Conservation (phyloP, 2,113 vertebrate genomes). For the Elgaria multicarinata region DNA sequence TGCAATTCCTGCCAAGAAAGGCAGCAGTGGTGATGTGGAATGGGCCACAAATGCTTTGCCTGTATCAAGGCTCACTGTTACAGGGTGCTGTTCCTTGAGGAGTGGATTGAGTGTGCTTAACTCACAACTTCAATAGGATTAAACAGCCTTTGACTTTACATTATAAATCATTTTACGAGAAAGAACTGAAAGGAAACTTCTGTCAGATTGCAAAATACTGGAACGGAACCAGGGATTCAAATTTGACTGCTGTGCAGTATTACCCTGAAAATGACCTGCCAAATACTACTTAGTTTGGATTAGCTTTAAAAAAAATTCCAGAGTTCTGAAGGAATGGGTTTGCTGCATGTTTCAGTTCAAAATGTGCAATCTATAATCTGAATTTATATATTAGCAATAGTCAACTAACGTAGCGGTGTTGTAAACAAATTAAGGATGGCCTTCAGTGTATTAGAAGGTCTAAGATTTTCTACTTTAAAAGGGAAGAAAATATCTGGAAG, state of each 20-base stretch:
- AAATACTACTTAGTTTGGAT: conserved; percentile 24
- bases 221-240: conserved; percentile 1
- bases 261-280: conserved; percentile 15
- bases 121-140: background rate
- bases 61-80: background rate
- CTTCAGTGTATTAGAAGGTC: background rate
- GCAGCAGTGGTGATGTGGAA: background rate
- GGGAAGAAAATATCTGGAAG: conserved; percentile 13
- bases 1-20: background rate
- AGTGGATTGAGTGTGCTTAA: background rate
- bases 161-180: conserved; percentile 7
- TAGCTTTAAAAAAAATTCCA: conserved; percentile 1
- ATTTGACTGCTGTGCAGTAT: background rate
- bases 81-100: background rate
- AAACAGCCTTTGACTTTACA: background rate
- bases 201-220: background rate
- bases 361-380: background rate
- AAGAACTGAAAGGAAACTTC: conserved; percentile 17
- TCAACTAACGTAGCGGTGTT: background rate
- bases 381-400: background rate
- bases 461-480: conserved; percentile 42
- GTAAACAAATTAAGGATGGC: background rate
- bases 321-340: background rate
- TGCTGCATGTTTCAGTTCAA: background rate
- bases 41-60: background rate